Base-by-base conservation (phyloP, 53 echinoderm and acorn worm species). In the Zoroaster sp. region DNA sequence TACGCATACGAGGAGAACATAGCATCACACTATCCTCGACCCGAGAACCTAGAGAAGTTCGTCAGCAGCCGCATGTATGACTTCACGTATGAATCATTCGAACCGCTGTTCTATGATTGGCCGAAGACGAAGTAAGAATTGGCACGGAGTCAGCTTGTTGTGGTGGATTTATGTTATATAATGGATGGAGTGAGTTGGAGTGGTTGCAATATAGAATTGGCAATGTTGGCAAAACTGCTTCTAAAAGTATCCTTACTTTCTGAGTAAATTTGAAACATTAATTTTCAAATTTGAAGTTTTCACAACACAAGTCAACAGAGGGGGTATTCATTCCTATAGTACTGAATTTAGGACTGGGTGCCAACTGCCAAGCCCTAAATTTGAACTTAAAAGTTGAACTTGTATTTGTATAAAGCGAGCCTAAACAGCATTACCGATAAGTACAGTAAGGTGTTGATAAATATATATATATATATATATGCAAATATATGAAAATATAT, bases 41-140 rank as follows among this genome's bases (percentile, higher is more conserved):
- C 99, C 0, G 80, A 83, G 40, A 86, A 98, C 90, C 86, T 96
- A 72, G 94, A 95, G 69, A 46, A 63, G 14, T 98, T 83, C 51
- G 94, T 98, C 31, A 89, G 99, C 18, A 92, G 92, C 17, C 52
- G 87, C 51, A 91, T 95, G 83, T 98, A 98, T 68, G 80, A 85
- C 89, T 95, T 91, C 38, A 82, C 91, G 8, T 98, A 98, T 52
- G 93, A 93, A 67, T 87, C 88, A 2, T 98, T 96, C 40, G 88
- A 90, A 25, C 96, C 99, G 5, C 83, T 91, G 18, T 98, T 94
- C 55, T 98, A 96, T 17, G 89, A 94, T 43, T 98, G 95, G 96
- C 99, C 95, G 13, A 51, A 49, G 36, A 20, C 39, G 17, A 66
- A 82, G 68, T 66, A 63, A 31, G 15, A 3, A 52, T 52, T 54